Evolutionary conservation across 2,113 vertebrate genomes (phyloP).

Genomic region (Protobothrops flavoviridis): DNA sequence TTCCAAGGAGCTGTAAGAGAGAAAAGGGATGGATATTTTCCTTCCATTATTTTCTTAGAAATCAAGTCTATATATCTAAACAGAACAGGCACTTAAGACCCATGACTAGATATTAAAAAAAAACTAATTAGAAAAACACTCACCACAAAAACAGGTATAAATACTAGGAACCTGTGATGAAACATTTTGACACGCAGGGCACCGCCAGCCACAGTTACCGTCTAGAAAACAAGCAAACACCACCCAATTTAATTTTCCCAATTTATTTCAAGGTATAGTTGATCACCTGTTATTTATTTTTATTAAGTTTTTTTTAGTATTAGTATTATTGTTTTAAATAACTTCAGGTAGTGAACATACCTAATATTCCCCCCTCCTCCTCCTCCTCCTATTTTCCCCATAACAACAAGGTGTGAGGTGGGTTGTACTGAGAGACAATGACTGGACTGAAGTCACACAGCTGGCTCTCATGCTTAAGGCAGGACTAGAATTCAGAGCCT

Average conservation of each 20-base stretch:
- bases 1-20: not conserved
- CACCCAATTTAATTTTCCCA: not conserved
- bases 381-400: not conserved
- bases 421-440: not conserved
- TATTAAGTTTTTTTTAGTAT: not conserved
- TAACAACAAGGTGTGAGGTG: not conserved
- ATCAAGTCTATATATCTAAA: not conserved
- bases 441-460: not conserved
- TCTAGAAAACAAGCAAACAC: conserved; percentile 68
- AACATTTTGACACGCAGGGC: conserved; percentile 96
- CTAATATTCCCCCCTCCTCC: not conserved
- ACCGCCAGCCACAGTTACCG: conserved; percentile 90
- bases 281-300: not conserved
- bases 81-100: not conserved
- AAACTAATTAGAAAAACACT: conserved; percentile 51
- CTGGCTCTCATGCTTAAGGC: not conserved
- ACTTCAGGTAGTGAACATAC: not conserved
- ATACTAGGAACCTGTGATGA: conserved; percentile 78
- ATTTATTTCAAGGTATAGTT: not conserved
- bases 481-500: not conserved
- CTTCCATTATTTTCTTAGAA: not conserved
- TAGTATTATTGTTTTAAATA: not conserved
- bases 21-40: not conserved
- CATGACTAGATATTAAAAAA: not conserved
- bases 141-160: conserved; percentile 97